Percentiles rank a stretch among this genome's conserved stretches.
phyloP scores from a whole-genome alignment of 2,797 vertebrate genomes.

The Syndactyla subalaris region DNA sequence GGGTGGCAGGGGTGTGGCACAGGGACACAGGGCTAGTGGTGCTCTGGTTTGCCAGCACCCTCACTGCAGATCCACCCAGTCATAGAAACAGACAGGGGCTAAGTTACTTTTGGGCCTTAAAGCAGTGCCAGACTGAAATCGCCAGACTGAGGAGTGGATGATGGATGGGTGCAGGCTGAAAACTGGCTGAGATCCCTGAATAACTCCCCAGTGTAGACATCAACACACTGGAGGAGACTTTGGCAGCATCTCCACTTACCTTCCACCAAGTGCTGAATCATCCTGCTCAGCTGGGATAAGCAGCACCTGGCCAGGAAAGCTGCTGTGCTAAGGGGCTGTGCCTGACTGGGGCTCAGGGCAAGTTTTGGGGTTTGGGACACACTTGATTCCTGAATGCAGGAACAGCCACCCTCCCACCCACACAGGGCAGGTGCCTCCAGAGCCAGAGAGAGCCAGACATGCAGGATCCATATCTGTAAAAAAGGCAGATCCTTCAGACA shows the following conservation, averaged over 20 bases:
- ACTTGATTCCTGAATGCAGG: not conserved
- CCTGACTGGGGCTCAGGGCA: not conserved
- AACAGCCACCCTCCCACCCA: fast-evolving
- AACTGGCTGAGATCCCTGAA: not conserved
- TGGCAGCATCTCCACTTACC: not conserved
- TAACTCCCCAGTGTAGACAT: not conserved
- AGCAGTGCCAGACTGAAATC: not conserved
- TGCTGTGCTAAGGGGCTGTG: not conserved
- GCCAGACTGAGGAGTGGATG: not conserved
- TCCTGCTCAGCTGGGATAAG: not conserved
- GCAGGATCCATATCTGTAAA: fast-evolving
- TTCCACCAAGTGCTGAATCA: not conserved
- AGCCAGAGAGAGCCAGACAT: not conserved
- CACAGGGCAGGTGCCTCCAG: fast-evolving
- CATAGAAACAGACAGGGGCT: not conserved
- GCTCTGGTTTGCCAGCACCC: not conserved
- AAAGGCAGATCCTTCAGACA: not conserved
- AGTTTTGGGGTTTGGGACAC: not conserved
- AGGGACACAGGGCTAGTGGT: not conserved
- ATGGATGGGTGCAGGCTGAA: conserved; percentile 6
- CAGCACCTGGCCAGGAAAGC: not conserved
- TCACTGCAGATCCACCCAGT: not conserved
- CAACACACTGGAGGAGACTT: not conserved
- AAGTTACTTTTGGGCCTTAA: not conserved
- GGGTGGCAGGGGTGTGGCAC: not conserved